Conservation (phyloP, 2,797 vertebrate genomes). For the Avahi laniger region DNA sequence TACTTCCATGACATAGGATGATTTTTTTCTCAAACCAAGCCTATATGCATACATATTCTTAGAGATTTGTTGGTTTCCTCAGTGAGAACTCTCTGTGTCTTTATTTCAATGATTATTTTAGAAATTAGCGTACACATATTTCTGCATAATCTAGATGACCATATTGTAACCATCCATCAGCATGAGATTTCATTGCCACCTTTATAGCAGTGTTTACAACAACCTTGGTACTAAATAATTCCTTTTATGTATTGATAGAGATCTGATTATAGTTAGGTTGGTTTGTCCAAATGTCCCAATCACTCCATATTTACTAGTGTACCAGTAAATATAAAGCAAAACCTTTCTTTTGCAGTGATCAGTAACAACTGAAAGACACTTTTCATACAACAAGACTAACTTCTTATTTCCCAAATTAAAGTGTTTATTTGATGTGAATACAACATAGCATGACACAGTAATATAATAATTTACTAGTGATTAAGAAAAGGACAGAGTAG, state of each 20-base stretch:
- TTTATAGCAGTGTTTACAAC: conserved; percentile 3
- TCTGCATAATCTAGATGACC: neutral
- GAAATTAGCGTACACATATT: conserved; percentile 19
- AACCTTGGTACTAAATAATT: conserved; percentile 29
- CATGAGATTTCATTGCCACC: neutral
- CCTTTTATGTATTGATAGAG: conserved; percentile 12
- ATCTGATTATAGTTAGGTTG: conserved; percentile 15
- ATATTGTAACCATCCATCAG: neutral
- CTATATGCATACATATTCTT: neutral
- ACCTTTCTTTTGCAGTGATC: neutral
- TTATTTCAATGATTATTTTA: conserved; percentile 37
- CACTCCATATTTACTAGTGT: conserved; percentile 15
- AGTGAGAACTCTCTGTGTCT: neutral
- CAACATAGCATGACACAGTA: neutral
- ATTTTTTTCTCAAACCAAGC: conserved; percentile 25
- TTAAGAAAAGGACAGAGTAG: neutral
- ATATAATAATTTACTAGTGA: conserved; percentile 28
- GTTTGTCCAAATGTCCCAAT: conserved; percentile 3
- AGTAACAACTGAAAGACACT: conserved; percentile 5
- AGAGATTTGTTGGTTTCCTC: neutral
- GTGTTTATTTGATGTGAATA: conserved; percentile 28
- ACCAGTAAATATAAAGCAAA: conserved; percentile 1
- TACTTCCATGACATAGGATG: neutral
- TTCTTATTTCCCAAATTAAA: conserved; percentile 46
- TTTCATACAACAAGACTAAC: conserved; percentile 34